These are phyloP conservation scores for Choristoneura fumiferana DNA, from an alignment of 1,140 invertebrate species.

Conservation along the genomic window DNA sequence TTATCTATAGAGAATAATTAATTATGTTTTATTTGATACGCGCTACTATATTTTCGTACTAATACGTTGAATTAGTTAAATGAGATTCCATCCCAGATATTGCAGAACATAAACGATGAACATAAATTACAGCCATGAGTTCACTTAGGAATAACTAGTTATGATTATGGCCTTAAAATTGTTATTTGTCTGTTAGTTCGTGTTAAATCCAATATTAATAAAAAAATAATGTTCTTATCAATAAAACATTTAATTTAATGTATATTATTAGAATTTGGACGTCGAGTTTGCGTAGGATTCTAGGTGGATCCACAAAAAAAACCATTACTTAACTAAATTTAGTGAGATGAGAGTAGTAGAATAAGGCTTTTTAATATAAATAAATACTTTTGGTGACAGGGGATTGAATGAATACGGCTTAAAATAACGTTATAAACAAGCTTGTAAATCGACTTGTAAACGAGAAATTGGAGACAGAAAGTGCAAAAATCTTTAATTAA, in stretches of 20 bases:
- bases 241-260: conserved; percentile 47
- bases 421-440: too few relatives aligned
- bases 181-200: conserved; percentile 34
- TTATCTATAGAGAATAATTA: conserved; percentile 47
- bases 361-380: too few relatives aligned
- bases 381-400: too few relatives aligned
- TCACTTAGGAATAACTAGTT: conserved; percentile 31
- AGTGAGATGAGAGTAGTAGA: not conserved
- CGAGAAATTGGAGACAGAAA: too few relatives aligned
- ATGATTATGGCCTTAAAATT: conserved; percentile 35
- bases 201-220: conserved; percentile 64
- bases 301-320: conserved; percentile 1
- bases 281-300: conserved; percentile 36
- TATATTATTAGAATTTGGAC: conserved; percentile 35
- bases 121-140: conserved; percentile 52
- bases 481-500: too few relatives aligned
- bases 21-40: conserved; percentile 31
- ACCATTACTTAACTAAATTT: not conserved
- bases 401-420: too few relatives aligned
- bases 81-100: conserved; percentile 67
- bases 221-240: conserved; percentile 64
- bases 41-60: conserved; percentile 67
- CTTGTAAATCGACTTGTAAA: too few relatives aligned
- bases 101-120: conserved; percentile 49
- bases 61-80: conserved; percentile 59